Evolutionary conservation across 1,140 invertebrate genomes (phyloP), one percentile per base, ranked within the genome.

Genomic region (Drosophila auraria): DNA sequence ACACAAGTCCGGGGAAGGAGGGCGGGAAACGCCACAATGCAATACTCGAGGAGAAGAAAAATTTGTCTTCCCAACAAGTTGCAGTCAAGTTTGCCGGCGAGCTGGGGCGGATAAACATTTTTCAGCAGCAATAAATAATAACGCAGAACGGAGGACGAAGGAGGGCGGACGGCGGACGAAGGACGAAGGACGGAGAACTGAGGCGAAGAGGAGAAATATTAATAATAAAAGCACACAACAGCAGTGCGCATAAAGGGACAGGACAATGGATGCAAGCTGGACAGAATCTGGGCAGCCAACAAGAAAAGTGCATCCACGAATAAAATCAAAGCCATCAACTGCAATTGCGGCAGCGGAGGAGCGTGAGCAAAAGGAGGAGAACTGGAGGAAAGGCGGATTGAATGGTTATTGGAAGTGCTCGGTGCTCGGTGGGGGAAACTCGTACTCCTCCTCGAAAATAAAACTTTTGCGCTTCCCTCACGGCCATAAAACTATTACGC

Each of bases 301-400:
- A 74, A 73, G 82, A 90, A 90, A 90, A 89, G 86, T 90, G 82
- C 86, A 89, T 86, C 82, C 87, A 90, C 86, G 87, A 90, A 90
- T 90, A 90, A 90, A 90, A 90, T 90, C 86, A 90, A 90, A 90
- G 82, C 86, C 86, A 90, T 90, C 86, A 90, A 87, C 86, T 91
- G 87, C 86, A 86, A 90, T 90, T 90, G 86, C 65, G 80, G 81
- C 66, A 71, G 65, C 38, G 14, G 50, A 38, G 14, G 44, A 50
- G 38, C 25, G 20, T 0, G 11, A 36, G 27, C 23, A 23, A 56
- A n/a, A 27, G 45, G 17, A 20, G 20, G 63, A 53, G 38, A 57
- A 72, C 53, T 64, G 45, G 23, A 33, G 59, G 47, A 64, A 66
- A 65, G 63, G 49, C 70, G 78, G 83, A 89, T 89, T 89, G 84